phyloP scores from a whole-genome alignment of 2,888 invertebrate species.

The Leptinotarsa tumamoca region DNA sequence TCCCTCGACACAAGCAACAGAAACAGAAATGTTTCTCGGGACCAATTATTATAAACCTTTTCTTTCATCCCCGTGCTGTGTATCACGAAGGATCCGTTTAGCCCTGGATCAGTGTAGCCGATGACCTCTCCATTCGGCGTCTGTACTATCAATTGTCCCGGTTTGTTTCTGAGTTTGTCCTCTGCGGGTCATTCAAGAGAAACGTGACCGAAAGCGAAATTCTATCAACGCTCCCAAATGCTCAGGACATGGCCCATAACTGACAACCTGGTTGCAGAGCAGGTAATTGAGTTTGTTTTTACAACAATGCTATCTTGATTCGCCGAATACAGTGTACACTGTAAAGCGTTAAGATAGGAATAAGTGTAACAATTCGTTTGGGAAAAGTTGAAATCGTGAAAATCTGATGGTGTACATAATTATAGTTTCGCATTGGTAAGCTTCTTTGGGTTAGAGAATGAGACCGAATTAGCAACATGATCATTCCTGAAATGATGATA shows the following conservation, averaged over 20 bases:
- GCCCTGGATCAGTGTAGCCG: constrained; percentile 15
- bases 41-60: constrained; percentile 13
- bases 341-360: not conserved
- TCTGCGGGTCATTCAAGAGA: constrained; percentile 51
- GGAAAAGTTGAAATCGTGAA: not conserved
- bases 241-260: constrained; percentile 21
- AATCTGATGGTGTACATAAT: not conserved
- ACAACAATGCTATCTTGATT: constrained; percentile 42
- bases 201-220: constrained; percentile 52
- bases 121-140: constrained; percentile 20
- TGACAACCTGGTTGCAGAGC: constrained; percentile 26
- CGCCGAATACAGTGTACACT: constrained; percentile 10
- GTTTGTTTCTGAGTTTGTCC: constrained; percentile 50
- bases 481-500: too few relatives aligned
- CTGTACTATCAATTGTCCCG: constrained; percentile 52
- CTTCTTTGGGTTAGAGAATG: not conserved
- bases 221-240: constrained; percentile 32
- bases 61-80: constrained; percentile 5
- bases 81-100: constrained; percentile 14
- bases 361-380: not conserved
- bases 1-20: not conserved
- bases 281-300: constrained; percentile 33
- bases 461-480: too few relatives aligned
- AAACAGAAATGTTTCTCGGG: not conserved
- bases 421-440: not conserved